phyloP scores from a whole-genome alignment of 92 coral and sea anemone genomes.

The Epizoanthus scotinus region DNA sequence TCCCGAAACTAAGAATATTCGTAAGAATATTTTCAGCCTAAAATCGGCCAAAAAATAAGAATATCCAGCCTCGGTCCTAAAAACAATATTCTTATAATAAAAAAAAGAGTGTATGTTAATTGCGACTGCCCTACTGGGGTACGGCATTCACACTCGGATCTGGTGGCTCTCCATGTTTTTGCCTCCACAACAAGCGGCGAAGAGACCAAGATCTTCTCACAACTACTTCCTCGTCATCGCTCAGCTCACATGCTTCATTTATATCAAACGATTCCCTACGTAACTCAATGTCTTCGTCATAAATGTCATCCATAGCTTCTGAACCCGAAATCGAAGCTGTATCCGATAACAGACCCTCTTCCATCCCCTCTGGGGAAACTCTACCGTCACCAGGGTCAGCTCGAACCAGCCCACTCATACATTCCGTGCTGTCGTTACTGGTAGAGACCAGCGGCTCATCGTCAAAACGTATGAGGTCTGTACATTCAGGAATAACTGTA shows the following conservation, averaged over 20 bases:
- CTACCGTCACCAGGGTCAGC: conserved; percentile 60
- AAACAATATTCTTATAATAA: too few relatives aligned
- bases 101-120: too few relatives aligned
- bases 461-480: conserved; percentile 27
- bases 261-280: not conserved
- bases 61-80: too few relatives aligned
- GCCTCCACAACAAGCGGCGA: conserved; percentile 33
- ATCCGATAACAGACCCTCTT: conserved; percentile 15
- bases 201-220: conserved; percentile 76
- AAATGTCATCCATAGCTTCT: conserved; percentile 9
- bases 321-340: conserved; percentile 16
- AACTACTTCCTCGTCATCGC: conserved; percentile 52
- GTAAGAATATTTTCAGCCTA: too few relatives aligned
- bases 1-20: too few relatives aligned
- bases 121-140: not conserved
- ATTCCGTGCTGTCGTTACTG: conserved; percentile 4
- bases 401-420: conserved; percentile 63
- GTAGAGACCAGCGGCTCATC: conserved; percentile 9
- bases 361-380: conserved; percentile 77
- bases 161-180: not conserved
- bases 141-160: conserved; percentile 3
- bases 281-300: not conserved
- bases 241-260: not conserved
- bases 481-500: not conserved
- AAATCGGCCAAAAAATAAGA: too few relatives aligned